Evolutionary conservation across 2,888 invertebrate species (phyloP), one percentile per base, ranked within the genome.

Genomic region (Amphiduros pacificus): DNA sequence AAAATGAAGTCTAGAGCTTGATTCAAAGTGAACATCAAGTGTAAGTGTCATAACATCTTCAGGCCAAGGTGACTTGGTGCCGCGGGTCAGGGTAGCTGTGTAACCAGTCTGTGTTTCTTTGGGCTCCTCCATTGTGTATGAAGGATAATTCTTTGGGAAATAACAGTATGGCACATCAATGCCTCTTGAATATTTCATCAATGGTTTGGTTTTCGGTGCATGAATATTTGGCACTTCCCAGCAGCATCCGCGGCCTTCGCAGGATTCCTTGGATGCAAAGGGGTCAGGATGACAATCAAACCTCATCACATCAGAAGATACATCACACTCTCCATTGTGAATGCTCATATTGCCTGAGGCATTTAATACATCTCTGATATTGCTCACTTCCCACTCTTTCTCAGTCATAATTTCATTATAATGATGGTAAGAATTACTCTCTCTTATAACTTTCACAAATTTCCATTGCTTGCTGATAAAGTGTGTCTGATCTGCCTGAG

Each of bases 251-350:
- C 70, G 22, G 2, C 53, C 55, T 31, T 49, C 49, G 40, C 71
- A 71, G 3, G 11, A 29, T 28, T 50, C 48, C 32, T 50, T 22
- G 6, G 32, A 20, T 17, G 65, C 48, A 24, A 22, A 28, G 17
- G 52, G 29, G 9, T 62, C 67, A 0, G 71, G 71, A 28, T 58
- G 40, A 54, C 71, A 71, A 50, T 71, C 71, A 60, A 71, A 71
- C 5, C 63, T 20, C 44, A 22, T 22, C 5, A 44, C n/a, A 17
- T 44, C 44, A n/a, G n/a, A n/a, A n/a, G n/a, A n/a, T n/a, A n/a
- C n/a, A n/a, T n/a, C n/a, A n/a, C n/a, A n/a, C n/a, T n/a, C n/a
- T n/a, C n/a, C n/a, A n/a, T n/a, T n/a, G n/a, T n/a, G n/a, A n/a
- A n/a, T n/a, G n/a, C n/a, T n/a, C n/a, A n/a, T n/a, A n/a, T n/a